phyloP scores from a whole-genome alignment of 2,888 invertebrate genomes.

The Capitulum mitella region DNA sequence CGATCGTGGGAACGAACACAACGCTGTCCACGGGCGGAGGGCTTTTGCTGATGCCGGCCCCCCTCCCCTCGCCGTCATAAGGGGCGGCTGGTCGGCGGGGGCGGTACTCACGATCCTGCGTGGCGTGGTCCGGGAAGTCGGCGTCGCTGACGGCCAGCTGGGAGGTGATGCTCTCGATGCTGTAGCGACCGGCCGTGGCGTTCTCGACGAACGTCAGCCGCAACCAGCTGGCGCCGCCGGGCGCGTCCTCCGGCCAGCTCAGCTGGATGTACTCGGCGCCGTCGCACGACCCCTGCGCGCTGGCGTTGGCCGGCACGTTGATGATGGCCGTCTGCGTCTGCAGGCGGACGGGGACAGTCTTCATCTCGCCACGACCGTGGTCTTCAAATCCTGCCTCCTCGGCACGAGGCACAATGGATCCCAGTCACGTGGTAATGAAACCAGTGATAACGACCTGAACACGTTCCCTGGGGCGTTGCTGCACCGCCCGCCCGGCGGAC shows the following conservation, averaged over 20 bases:
- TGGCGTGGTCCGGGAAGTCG: slow-evolving; percentile 3
- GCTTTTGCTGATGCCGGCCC: too few species aligned
- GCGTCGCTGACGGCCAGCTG: not conserved
- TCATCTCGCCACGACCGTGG: too few species aligned
- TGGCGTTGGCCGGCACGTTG: not conserved
- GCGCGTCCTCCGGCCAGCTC: not conserved
- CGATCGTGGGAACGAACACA: too few species aligned
- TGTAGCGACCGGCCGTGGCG: not conserved
- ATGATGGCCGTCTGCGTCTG: not conserved
- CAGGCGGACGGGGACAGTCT: not conserved
- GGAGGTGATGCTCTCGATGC: not conserved
- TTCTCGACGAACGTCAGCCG: not conserved
- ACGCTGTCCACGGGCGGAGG: too few species aligned
- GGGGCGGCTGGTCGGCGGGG: too few species aligned
- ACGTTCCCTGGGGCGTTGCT: too few species aligned
- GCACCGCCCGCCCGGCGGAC: too few species aligned
- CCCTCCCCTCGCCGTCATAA: too few species aligned
- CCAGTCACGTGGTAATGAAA: too few species aligned
- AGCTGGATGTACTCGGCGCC: not conserved
- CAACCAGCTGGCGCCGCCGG: not conserved
- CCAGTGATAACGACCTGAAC: too few species aligned
- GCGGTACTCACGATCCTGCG: not conserved
- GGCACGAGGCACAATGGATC: too few species aligned
- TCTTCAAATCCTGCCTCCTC: too few species aligned
- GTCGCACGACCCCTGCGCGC: not conserved